These are phyloP conservation scores for Hydrozoanthus tunicans DNA, from an alignment of 64 coral and sea anemone genomes.

Conservation along the genomic window DNA sequence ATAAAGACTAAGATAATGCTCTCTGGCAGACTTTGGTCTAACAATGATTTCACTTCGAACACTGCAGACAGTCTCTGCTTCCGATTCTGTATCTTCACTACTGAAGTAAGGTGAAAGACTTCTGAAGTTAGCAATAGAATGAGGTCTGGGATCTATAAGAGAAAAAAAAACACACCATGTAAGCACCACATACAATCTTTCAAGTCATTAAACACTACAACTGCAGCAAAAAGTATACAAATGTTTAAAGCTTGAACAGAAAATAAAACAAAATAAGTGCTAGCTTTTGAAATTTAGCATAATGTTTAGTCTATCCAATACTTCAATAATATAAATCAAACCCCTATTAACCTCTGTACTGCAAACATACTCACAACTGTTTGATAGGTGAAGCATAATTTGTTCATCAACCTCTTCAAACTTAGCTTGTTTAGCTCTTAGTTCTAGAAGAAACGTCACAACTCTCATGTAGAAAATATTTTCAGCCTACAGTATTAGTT, in stretches of 20 bases:
- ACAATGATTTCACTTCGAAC: conserved; percentile 28
- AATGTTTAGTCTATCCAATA: background rate
- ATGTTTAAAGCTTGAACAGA: background rate
- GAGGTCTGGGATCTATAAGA: conserved; percentile 5
- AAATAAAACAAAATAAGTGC: too few species aligned
- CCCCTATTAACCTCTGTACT: background rate
- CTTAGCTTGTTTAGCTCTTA: background rate
- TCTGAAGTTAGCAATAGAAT: conserved; percentile 14
- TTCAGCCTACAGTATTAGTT: background rate
- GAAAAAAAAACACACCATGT: background rate
- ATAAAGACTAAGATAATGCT: conserved; percentile 45
- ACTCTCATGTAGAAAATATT: background rate
- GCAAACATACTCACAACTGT: background rate
- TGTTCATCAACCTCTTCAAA: background rate
- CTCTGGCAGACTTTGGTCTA: conserved; percentile 30
- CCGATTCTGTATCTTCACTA: conserved; percentile 24
- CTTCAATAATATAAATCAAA: background rate
- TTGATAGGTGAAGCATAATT: background rate
- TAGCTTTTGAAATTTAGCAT: background rate
- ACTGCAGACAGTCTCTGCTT: conserved; percentile 39
- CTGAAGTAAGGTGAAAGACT: conserved; percentile 18
- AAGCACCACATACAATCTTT: background rate
- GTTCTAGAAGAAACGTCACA: background rate
- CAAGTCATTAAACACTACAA: background rate
- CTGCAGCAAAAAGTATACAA: background rate